phyloP scores from a whole-genome alignment of 2,113 vertebrate species.

The Sclerurus mexicanus region DNA sequence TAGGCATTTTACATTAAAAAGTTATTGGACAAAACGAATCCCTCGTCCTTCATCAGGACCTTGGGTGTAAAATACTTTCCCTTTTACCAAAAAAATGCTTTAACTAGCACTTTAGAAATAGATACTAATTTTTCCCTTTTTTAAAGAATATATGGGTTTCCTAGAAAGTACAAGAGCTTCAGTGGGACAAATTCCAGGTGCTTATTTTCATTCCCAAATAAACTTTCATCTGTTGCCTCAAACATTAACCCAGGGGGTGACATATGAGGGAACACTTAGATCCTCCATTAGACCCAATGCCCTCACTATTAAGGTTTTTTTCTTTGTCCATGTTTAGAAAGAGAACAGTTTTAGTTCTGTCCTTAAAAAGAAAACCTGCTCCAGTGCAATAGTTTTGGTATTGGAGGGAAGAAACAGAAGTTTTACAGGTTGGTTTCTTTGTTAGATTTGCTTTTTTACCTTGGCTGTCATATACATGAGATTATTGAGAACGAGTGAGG shows the following conservation, averaged over 20 bases:
- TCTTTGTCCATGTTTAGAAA: not conserved
- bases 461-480: slow-evolving; percentile 99
- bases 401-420: not conserved
- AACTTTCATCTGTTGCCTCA: not conserved
- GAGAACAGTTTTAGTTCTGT: not conserved
- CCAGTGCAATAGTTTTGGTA: not conserved
- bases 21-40: not conserved
- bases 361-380: not conserved
- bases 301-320: not conserved
- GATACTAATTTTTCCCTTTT: not conserved
- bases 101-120: not conserved
- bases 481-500: slow-evolving; percentile 95
- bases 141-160: not conserved
- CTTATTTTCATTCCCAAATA: not conserved
- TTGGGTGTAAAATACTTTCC: not conserved
- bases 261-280: not conserved
- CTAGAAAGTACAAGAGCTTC: not conserved
- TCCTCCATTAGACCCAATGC: not conserved
- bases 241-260: not conserved
- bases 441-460: slow-evolving; percentile 72
- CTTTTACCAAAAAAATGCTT: not conserved
- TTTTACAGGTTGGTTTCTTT: not conserved
- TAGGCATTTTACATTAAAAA: not conserved
- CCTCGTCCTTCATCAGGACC: not conserved
- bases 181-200: not conserved